Conservation (phyloP, 2,888 invertebrate species). For the Deroplatys truncata region DNA sequence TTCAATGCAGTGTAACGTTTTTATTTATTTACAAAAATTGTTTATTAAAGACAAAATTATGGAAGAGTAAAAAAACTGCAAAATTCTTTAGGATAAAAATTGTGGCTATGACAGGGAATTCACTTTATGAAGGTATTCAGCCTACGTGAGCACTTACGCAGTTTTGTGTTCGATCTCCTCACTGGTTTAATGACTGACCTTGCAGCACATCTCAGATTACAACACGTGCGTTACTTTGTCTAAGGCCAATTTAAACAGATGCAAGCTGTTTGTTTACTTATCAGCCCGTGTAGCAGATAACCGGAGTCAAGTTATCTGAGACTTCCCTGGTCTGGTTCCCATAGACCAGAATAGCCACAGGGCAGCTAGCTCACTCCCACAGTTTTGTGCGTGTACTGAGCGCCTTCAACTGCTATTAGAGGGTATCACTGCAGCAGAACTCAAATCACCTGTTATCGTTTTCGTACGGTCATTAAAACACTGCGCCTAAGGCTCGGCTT, state of each 20-base stretch:
- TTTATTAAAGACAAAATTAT: too few species aligned
- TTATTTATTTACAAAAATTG: too few species aligned
- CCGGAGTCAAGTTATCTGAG: neutral
- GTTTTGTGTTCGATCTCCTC: too few species aligned
- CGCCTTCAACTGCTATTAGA: neutral
- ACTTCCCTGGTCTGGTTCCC: neutral
- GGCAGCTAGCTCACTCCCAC: neutral
- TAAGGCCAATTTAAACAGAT: neutral
- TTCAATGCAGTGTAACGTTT: too few species aligned
- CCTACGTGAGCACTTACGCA: too few species aligned
- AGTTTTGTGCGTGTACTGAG: neutral
- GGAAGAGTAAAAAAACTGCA: too few species aligned
- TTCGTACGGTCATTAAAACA: neutral
- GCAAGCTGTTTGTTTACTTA: neutral
- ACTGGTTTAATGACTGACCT: too few species aligned
- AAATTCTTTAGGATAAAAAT: too few species aligned
- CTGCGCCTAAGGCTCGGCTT: neutral
- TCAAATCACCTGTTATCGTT: neutral
- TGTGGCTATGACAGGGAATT: too few species aligned
- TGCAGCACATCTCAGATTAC: too few species aligned
- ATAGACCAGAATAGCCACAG: neutral
- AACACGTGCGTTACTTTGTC: too few species aligned
- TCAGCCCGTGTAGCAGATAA: neutral
- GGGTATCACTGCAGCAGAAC: neutral
- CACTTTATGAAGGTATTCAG: too few species aligned